phyloP scores from a whole-genome alignment of 2,113 vertebrate genomes.

The Chloroceryle aenea region DNA sequence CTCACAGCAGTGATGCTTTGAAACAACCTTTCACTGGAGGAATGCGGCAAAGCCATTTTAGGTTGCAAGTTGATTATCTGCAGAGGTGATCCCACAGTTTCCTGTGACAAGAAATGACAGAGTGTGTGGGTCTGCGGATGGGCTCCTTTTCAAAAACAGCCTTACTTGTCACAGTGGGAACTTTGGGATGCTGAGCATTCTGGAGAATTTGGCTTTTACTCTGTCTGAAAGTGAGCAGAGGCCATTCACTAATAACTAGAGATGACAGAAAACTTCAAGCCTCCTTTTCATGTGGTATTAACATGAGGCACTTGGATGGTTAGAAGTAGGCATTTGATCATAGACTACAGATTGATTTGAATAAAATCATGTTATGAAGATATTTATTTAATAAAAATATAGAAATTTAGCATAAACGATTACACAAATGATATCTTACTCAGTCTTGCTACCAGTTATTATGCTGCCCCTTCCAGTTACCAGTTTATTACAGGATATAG shows the following conservation, averaged over 20 bases:
- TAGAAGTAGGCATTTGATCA: background rate
- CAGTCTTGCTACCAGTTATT: background rate
- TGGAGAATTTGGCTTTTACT: background rate
- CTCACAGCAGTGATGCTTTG: conserved; percentile 9
- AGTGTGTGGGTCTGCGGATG: background rate
- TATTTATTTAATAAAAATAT: background rate
- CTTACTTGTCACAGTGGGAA: background rate
- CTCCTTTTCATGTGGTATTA: background rate
- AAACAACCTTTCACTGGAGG: background rate
- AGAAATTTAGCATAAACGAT: background rate
- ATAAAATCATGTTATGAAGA: background rate
- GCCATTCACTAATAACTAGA: background rate
- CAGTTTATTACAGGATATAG: background rate
- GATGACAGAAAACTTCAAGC: background rate
- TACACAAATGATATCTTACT: background rate
- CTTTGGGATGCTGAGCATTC: background rate
- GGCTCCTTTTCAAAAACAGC: background rate
- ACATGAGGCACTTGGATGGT: background rate
- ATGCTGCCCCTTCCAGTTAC: background rate
- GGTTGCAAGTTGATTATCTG: background rate
- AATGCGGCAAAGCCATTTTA: background rate
- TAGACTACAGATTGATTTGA: background rate
- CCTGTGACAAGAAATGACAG: background rate
- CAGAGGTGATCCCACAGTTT: background rate
- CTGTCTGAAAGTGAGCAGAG: background rate